phyloP scores from a whole-genome alignment of 2,888 invertebrate species.

The Elysia crispata region DNA sequence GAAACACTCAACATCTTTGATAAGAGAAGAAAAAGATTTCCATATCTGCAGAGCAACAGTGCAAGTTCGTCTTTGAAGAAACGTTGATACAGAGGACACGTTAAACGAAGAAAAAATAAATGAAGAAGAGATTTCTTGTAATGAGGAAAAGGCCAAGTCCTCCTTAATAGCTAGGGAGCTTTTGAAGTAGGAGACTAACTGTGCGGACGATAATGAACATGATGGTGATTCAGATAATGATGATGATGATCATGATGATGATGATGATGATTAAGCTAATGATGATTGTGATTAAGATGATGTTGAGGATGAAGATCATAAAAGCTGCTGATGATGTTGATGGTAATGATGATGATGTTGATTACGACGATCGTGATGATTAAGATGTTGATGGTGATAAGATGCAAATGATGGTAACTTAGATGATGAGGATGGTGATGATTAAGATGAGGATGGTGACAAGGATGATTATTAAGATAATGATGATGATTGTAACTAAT shows the following conservation, averaged over 20 bases:
- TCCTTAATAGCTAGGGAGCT: neutral
- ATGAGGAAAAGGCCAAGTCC: too few relatives aligned
- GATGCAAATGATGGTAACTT: too few relatives aligned
- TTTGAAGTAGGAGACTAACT: neutral
- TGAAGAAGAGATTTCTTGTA: neutral
- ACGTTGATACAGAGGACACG: too few relatives aligned
- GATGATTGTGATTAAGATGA: constrained; percentile 21
- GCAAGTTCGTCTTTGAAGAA: too few relatives aligned
- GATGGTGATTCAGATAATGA: constrained; percentile 1
- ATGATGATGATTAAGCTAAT: neutral
- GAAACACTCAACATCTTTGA: too few relatives aligned
- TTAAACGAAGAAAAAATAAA: neutral
- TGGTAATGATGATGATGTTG: neutral
- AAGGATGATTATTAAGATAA: neutral
- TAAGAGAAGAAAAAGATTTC: too few relatives aligned
- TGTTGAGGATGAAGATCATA: constrained; percentile 12
- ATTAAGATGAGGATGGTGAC: neutral
- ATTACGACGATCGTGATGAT: too few relatives aligned
- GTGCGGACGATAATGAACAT: neutral
- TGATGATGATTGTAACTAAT: too few relatives aligned
- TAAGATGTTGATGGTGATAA: too few relatives aligned
- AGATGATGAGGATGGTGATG: too few relatives aligned
- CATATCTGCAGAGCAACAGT: too few relatives aligned
- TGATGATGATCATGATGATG: constrained; percentile 19
- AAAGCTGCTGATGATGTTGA: neutral